Evolutionary conservation across 2,113 vertebrate species (phyloP), one percentile per base, ranked within the genome.

Genomic region (Strigops habroptila): DNA sequence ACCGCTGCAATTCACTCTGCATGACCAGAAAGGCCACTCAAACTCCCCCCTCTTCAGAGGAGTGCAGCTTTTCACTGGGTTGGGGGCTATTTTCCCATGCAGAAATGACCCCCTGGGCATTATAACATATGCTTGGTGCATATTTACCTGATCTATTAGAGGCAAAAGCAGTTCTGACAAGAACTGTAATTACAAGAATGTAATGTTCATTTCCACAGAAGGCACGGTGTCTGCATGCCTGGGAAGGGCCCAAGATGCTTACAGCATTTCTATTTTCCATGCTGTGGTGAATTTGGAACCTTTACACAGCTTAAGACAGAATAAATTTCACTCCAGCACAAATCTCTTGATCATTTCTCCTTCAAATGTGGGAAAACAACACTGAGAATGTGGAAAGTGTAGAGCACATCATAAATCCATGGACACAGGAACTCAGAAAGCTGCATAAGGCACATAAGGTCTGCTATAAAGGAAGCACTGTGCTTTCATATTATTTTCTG

Each of bases 341-440:
- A 97, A 97, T 98, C 97, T 97, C 97, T 98, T 97, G 97, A 98
- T 98, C 98, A 97, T 97, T 98, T 97, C 97, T 98, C 97, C 97
- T 97, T 98, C 97, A 97, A 97, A 97, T 97, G 98, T 98, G 98
- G 98, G 97, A 97, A 98, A 97, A 95, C 97, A 97, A 97, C 95
- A 88, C 96, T 97, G 97, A 97, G 97, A 97, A 98, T 98, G 97
- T 97, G 97, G 98, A 97, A 97, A 98, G 96, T 93, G 96, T 93
- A 74, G 97, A 96, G 98, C 97, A 98, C 97, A 97, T 98, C 98
- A 97, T 98, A 98, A 98, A 98, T 98, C 97, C 97, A 97, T 96
- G 96, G 97, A 97, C 97, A 96, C 98, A 95, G 98, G 97, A 97
- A 97, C 97, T 94, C 97, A 91, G 97, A 97, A 97, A 97, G 94